A percentile compares a stretch with the other conserved stretches of the same genome.
Evolutionary conservation across 2,113 vertebrate genomes (phyloP).

Genomic region (Nanger granti): DNA sequence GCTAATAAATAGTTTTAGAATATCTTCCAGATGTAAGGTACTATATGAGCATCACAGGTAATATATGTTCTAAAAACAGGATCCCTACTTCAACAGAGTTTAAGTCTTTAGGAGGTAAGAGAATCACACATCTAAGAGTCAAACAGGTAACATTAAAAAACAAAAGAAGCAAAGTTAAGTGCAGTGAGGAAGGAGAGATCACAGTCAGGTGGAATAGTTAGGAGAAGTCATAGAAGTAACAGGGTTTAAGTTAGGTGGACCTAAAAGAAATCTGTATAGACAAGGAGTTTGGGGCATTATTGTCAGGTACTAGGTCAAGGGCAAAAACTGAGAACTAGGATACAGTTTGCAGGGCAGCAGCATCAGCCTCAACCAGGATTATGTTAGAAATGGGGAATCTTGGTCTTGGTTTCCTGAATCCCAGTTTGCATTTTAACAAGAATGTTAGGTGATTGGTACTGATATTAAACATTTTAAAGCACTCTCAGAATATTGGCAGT

Average conservation of each 20-base stretch:
- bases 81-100: not conserved
- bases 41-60: not conserved
- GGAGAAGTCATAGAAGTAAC: not conserved
- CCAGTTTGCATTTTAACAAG: conserved; percentile 17
- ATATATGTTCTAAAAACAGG: not conserved
- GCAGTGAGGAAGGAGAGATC: not conserved
- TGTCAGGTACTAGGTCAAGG: not conserved
- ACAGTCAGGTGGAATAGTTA: not conserved
- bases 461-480: not conserved
- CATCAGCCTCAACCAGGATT: not conserved
- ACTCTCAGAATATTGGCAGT: not conserved
- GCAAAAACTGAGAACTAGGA: not conserved
- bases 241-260: not conserved
- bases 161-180: not conserved
- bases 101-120: not conserved
- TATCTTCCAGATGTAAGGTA: not conserved
- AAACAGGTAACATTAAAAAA: not conserved
- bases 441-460: not conserved
- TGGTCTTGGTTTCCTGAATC: not conserved
- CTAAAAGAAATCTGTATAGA: not conserved
- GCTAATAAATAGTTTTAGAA: not conserved
- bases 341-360: not conserved
- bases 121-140: not conserved
- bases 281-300: not conserved
- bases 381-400: not conserved